Evolutionary conservation across 2,888 invertebrate species (phyloP).

Genomic region (Osmoderma eremita): DNA sequence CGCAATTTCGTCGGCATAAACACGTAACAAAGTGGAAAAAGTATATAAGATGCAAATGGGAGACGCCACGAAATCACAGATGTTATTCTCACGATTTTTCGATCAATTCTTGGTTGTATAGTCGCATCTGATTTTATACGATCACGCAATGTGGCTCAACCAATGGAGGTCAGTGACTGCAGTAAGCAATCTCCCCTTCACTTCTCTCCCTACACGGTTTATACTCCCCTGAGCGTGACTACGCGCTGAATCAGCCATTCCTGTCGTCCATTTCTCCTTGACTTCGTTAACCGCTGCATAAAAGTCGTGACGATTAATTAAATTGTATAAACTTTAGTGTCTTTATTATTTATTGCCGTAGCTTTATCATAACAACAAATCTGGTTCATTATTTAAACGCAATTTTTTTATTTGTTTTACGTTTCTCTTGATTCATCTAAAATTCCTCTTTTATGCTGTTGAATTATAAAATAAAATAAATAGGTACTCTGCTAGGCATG

Average conservation of each 20-base stretch:
- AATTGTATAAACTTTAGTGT: constrained; percentile 7
- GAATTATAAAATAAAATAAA: too few species aligned
- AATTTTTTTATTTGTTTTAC: background rate
- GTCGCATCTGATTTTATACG: constrained; percentile 44
- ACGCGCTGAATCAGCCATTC: constrained; percentile 52
- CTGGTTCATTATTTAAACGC: constrained; percentile 1
- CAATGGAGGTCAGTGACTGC: constrained; percentile 60
- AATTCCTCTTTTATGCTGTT: too few species aligned
- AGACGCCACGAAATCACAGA: constrained; percentile 27
- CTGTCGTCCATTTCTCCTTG: constrained; percentile 52
- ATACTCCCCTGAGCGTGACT: constrained; percentile 52
- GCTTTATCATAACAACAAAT: constrained; percentile 23
- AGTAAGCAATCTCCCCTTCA: constrained; percentile 47
- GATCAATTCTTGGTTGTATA: constrained; percentile 43
- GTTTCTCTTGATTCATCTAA: background rate
- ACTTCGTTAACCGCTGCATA: constrained; percentile 48
- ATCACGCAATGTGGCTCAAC: constrained; percentile 58
- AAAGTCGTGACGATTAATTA: constrained; percentile 43
- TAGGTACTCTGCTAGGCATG: too few species aligned
- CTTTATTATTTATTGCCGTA: constrained; percentile 12
- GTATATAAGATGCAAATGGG: background rate
- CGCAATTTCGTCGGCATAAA: background rate
- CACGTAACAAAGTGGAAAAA: background rate
- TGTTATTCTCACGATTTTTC: constrained; percentile 40
- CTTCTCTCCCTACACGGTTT: constrained; percentile 47